Evolutionary conservation across 92 coral and sea anemone species (phyloP).

Genomic region (Actinostola sp.): DNA sequence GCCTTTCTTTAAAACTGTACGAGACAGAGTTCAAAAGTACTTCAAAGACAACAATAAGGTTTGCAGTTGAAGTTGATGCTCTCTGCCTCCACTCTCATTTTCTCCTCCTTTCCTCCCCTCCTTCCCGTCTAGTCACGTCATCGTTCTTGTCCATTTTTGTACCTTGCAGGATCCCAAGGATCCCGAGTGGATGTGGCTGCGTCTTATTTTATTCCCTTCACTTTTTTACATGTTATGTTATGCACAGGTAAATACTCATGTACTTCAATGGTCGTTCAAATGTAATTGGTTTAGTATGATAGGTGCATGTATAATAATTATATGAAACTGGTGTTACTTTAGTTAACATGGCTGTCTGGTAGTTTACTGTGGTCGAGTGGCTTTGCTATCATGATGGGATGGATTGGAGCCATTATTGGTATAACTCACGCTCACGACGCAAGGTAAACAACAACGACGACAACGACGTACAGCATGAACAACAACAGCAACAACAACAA

Average conservation of each 20-base stretch:
- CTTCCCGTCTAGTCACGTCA: no score
- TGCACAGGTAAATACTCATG: slow-evolving; percentile 53
- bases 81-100: no score
- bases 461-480: no score
- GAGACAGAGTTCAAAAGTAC: slow-evolving; percentile 64
- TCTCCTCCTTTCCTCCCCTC: no score
- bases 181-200: slow-evolving; percentile 76
- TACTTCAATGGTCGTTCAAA: not conserved
- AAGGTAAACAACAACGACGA: slow-evolving; percentile 38
- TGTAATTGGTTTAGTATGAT: not conserved
- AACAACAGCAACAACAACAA: no score
- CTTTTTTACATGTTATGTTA: slow-evolving; percentile 45
- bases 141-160: no score
- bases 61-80: not conserved
- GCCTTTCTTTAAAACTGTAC: slow-evolving; percentile 62
- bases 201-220: slow-evolving; percentile 59
- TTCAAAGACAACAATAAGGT: slow-evolving; percentile 87
- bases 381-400: slow-evolving; percentile 71
- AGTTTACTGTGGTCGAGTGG: slow-evolving; percentile 50
- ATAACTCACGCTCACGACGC: slow-evolving; percentile 71
- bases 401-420: slow-evolving; percentile 70
- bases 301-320: no score
- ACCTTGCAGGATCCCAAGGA: slow-evolving; percentile 67
- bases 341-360: slow-evolving; percentile 70
- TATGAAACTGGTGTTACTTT: not conserved